Conservation (phyloP, 1,140 invertebrate genomes). For the Pseudomyrmex cubaensis region DNA sequence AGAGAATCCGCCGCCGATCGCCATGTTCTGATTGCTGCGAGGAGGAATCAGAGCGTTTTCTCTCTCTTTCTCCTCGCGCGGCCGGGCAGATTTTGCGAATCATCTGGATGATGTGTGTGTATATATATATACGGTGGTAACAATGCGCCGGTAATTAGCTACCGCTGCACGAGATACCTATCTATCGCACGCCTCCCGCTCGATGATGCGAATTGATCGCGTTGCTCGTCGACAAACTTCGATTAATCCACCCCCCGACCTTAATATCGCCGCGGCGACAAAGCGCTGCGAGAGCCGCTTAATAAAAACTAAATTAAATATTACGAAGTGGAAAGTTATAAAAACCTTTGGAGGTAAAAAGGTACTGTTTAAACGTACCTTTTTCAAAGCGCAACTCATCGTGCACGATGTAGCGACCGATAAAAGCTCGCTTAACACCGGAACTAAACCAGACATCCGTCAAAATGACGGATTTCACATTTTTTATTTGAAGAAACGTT, state of each 20-base stretch:
- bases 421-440: too few species aligned
- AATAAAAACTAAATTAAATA: too few species aligned
- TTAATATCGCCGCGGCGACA: not conserved
- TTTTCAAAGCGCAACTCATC: too few species aligned
- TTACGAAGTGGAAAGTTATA: too few species aligned
- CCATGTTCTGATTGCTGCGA: conserved; percentile 71
- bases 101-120: conserved; percentile 20
- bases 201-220: conserved; percentile 12
- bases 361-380: too few species aligned
- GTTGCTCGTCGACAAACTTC: too few species aligned
- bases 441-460: too few species aligned
- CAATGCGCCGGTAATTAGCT: conserved; percentile 56
- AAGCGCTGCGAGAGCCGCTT: too few species aligned
- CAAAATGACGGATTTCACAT: too few species aligned
- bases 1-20: conserved; percentile 60
- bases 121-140: not conserved
- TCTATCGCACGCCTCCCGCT: conserved; percentile 15
- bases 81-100: conserved; percentile 65
- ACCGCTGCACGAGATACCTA: conserved; percentile 42
- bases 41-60: conserved; percentile 72
- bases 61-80: not conserved
- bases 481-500: too few species aligned
- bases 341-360: too few species aligned
- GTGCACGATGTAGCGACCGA: too few species aligned
- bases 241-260: not conserved